Percentiles rank a stretch among this genome's conserved stretches.
These are phyloP conservation scores for Latrodectus hesperus DNA, from an alignment of 2,888 invertebrate species.

Conservation along the genomic window DNA sequence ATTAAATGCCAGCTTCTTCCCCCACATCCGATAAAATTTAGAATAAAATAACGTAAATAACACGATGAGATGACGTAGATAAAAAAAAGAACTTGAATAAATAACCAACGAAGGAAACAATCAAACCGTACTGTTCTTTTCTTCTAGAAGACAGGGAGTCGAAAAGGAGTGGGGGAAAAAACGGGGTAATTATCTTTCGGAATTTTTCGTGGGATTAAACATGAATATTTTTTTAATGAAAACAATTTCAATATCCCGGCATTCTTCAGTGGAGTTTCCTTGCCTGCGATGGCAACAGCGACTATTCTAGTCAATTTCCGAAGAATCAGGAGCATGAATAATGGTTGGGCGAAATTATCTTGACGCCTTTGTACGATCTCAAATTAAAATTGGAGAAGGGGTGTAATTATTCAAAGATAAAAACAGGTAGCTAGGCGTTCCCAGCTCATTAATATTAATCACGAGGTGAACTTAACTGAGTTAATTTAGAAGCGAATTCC, in stretches of 20 bases:
- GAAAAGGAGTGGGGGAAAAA: neutral
- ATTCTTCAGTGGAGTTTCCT: neutral
- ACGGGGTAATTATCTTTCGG: slow-evolving; percentile 23
- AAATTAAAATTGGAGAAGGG: slow-evolving; percentile 42
- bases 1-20: neutral
- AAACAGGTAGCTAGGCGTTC: slow-evolving; percentile 24
- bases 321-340: slow-evolving; percentile 33
- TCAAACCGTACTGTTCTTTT: slow-evolving; percentile 1
- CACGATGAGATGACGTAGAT: neutral
- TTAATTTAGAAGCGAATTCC: slow-evolving; percentile 4
- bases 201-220: slow-evolving; percentile 7
- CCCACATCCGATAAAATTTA: neutral
- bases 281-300: slow-evolving; percentile 37
- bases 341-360: slow-evolving; percentile 10
- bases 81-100: neutral
- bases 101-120: neutral
- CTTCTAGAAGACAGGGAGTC: neutral
- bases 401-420: slow-evolving; percentile 48
- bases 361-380: slow-evolving; percentile 20
- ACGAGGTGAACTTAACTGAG: neutral
- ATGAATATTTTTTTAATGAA: slow-evolving; percentile 42
- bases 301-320: slow-evolving; percentile 12
- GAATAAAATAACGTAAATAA: neutral
- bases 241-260: slow-evolving; percentile 39
- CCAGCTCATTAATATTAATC: slow-evolving; percentile 51